Conservation (phyloP, 2,888 invertebrate species). For the Cheilosia pagana region DNA sequence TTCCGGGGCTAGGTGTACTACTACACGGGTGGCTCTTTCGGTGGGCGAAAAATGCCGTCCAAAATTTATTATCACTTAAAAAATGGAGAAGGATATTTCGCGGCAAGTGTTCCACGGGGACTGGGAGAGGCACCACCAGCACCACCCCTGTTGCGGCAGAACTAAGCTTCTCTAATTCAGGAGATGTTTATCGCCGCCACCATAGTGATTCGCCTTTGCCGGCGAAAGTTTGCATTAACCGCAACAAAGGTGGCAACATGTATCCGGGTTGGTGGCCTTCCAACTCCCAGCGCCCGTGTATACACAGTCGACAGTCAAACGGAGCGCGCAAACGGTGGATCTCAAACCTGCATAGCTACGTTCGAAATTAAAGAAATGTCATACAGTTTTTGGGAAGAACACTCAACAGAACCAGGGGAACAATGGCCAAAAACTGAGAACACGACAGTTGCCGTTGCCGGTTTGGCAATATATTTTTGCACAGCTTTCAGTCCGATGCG, state of each 20-base stretch:
- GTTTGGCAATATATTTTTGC: constrained; percentile 35
- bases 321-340: constrained; percentile 27
- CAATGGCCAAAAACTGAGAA: constrained; percentile 30
- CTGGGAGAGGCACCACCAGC: background rate
- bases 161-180: constrained; percentile 62
- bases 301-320: constrained; percentile 7
- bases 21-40: constrained; percentile 20
- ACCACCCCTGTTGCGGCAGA: constrained; percentile 27
- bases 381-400: constrained; percentile 31
- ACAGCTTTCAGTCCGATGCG: constrained; percentile 20
- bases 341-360: constrained; percentile 9
- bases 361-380: constrained; percentile 67
- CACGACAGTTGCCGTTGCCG: constrained; percentile 34
- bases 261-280: constrained; percentile 57
- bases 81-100: constrained; percentile 22
- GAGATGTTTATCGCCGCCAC: constrained; percentile 70
- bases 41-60: constrained; percentile 61
- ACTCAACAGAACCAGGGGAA: constrained; percentile 10
- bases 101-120: constrained; percentile 42
- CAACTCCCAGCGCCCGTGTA: background rate
- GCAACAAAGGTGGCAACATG: constrained; percentile 68
- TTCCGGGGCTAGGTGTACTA: constrained; percentile 10
- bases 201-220: constrained; percentile 50
- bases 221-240: constrained; percentile 39
- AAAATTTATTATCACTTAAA: constrained; percentile 71